Evolutionary conservation across 1,140 invertebrate genomes (phyloP).

Genomic region (Rhyacophila brunnea): DNA sequence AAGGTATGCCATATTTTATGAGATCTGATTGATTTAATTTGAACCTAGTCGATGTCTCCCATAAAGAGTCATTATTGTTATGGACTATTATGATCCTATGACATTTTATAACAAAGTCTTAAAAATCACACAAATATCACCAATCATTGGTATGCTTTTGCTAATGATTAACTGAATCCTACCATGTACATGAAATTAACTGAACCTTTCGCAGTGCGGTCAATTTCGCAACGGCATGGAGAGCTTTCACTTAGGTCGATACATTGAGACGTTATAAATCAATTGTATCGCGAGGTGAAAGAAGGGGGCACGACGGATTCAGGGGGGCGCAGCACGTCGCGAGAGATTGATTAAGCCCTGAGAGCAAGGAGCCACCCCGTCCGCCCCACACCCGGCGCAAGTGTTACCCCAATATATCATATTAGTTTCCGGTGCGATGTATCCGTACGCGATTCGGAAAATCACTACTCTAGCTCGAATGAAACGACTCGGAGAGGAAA

Average conservation of each 20-base stretch:
- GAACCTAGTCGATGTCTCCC: too few species aligned
- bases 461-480: too few species aligned
- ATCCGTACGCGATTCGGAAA: too few species aligned
- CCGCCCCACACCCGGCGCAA: neutral
- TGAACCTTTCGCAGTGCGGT: neutral
- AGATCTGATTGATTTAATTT: too few species aligned
- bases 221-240: neutral
- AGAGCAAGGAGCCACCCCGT: neutral
- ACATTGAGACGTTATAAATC: conserved; percentile 9
- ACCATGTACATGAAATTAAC: neutral
- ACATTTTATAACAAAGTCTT: too few species aligned
- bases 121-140: too few species aligned
- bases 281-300: conserved; percentile 2
- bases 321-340: conserved; percentile 17
- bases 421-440: too few species aligned
- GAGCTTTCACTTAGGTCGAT: neutral
- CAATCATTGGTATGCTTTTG: too few species aligned
- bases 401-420: conserved; percentile 21
- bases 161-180: neutral
- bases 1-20: too few species aligned
- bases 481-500: too few species aligned
- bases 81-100: too few species aligned
- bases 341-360: conserved; percentile 32
- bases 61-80: too few species aligned
- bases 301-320: conserved; percentile 1